Evolutionary conservation across 2,113 vertebrate genomes (phyloP).

Genomic region (Chauna torquata): DNA sequence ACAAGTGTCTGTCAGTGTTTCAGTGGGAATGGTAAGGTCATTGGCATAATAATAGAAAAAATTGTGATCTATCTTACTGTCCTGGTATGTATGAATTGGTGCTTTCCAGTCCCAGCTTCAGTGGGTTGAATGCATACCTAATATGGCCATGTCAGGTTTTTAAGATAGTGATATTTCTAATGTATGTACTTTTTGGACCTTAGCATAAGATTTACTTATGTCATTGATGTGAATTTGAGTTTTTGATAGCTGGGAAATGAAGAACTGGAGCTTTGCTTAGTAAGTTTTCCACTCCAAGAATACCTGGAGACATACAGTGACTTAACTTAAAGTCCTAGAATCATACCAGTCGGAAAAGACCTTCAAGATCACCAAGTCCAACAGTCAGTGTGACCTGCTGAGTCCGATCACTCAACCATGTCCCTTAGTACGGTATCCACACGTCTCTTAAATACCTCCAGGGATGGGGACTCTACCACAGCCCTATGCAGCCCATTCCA

Average conservation of each 20-base stretch:
- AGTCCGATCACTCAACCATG: too few species aligned
- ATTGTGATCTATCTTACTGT: background rate
- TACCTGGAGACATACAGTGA: background rate
- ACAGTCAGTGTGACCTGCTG: background rate
- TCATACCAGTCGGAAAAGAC: background rate
- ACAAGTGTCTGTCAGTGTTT: background rate
- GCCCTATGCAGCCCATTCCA: background rate
- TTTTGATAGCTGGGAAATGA: background rate
- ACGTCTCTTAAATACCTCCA: background rate
- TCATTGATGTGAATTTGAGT: background rate
- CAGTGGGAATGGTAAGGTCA: background rate
- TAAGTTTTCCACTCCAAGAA: background rate
- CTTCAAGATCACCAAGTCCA: background rate
- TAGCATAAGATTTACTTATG: background rate
- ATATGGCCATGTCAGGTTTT: background rate
- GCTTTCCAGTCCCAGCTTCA: background rate
- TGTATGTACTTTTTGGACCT: background rate
- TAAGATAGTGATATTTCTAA: background rate
- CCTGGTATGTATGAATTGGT: rapidly evolving
- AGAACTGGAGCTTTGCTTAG: background rate
- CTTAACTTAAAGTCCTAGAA: background rate
- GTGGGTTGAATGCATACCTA: background rate
- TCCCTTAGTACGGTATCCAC: background rate
- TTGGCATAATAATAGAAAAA: background rate
- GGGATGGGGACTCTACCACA: background rate